Percentiles rank a stretch among this genome's conserved stretches.
These are phyloP conservation scores for Gallirallus australis DNA, from an alignment of 2,797 vertebrate genomes.

Conservation along the genomic window DNA sequence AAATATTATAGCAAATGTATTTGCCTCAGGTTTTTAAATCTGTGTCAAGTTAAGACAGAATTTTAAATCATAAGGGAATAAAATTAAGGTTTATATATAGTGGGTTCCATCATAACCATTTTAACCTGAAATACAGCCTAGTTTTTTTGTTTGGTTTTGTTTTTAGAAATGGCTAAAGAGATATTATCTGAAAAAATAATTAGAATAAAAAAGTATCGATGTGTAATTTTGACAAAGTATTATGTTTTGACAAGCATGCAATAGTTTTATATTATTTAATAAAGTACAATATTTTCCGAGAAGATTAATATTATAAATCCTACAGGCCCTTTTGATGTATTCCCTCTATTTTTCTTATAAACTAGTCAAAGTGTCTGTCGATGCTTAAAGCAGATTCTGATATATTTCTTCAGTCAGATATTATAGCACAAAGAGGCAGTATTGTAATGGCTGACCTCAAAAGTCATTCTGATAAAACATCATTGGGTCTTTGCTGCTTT, in stretches of 20 bases:
- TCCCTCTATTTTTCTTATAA: neutral
- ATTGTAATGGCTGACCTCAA: slow-evolving; percentile 18
- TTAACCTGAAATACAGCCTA: neutral
- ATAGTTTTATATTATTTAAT: neutral
- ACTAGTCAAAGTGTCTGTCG: neutral
- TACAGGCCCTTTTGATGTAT: neutral
- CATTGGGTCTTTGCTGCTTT: neutral
- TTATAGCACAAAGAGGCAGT: neutral
- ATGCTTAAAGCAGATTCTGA: neutral
- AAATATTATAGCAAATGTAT: neutral
- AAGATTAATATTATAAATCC: neutral
- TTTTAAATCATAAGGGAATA: neutral
- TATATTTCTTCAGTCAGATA: neutral
- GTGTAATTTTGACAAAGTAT: neutral
- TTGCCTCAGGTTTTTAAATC: neutral
- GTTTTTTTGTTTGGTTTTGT: neutral
- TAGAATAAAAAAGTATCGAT: neutral
- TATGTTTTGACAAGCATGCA: neutral
- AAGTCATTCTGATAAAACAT: slow-evolving; percentile 33
- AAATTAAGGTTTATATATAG: neutral
- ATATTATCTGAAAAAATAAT: neutral
- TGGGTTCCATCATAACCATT: neutral
- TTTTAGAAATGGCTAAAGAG: neutral
- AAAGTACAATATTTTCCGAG: neutral
- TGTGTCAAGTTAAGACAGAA: neutral